These are phyloP conservation scores for Thamnophis elegans DNA, from an alignment of 2,797 vertebrate genomes.

Conservation along the genomic window DNA sequence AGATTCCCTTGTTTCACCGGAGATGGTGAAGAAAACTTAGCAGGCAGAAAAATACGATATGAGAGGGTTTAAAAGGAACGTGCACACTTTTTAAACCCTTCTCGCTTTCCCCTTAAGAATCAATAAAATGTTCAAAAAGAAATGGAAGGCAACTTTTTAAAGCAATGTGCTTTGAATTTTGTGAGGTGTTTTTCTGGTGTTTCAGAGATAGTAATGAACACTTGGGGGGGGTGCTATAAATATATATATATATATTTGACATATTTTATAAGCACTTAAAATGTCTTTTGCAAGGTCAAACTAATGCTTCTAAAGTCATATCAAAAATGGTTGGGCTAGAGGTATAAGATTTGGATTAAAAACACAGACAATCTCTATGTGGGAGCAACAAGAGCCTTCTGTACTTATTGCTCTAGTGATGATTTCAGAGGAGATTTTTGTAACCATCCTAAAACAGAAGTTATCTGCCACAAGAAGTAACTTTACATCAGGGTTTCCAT, in stretches of 20 bases:
- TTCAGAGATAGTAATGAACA: neutral
- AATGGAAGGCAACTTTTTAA: neutral
- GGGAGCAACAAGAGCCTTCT: neutral
- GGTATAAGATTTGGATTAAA: neutral
- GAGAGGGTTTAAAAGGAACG: neutral
- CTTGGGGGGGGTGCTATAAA: neutral
- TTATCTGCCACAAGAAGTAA: neutral
- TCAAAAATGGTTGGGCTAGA: neutral
- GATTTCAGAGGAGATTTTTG: neutral
- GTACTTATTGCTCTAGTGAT: neutral
- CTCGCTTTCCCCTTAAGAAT: neutral
- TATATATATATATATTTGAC: neutral
- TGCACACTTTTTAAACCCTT: neutral
- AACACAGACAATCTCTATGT: neutral
- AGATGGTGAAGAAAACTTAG: neutral
- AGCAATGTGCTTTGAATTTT: neutral
- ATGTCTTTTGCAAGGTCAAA: neutral
- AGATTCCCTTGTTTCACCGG: neutral
- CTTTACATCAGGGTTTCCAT: neutral
- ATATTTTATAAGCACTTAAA: neutral
- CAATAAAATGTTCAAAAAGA: neutral
- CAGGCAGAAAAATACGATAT: neutral
- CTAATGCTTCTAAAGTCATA: neutral
- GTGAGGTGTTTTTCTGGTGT: neutral
- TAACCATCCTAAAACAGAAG: neutral